These are phyloP conservation scores for Atopsyche davidsoni DNA, from an alignment of 1,140 invertebrate species.

Conservation along the genomic window DNA sequence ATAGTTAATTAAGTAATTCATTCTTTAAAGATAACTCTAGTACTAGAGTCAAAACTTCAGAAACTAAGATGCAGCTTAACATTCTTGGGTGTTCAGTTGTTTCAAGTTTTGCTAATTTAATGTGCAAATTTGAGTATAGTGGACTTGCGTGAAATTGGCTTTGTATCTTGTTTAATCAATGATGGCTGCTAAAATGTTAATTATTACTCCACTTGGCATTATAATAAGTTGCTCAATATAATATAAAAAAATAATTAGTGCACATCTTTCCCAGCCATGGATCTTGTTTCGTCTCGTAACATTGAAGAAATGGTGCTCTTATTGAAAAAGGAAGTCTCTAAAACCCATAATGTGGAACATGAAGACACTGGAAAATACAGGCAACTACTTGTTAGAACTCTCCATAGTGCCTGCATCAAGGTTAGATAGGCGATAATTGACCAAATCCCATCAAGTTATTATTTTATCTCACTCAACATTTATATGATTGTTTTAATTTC, in stretches of 20 bases:
- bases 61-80: no score
- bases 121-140: no score
- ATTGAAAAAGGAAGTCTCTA: slow-evolving; percentile 90
- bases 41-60: no score
- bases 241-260: no score
- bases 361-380: slow-evolving; percentile 95
- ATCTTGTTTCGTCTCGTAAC: slow-evolving; percentile 87
- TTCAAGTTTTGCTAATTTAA: slow-evolving; percentile 5
- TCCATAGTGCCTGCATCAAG: slow-evolving; percentile 93
- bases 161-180: no score
- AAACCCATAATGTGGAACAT: slow-evolving; percentile 86
- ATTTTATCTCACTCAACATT: background rate
- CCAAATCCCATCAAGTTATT: background rate
- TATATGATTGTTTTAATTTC: slow-evolving; percentile 23
- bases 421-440: slow-evolving; percentile 31
- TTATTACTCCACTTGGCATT: no score
- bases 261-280: slow-evolving; percentile 63
- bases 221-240: no score
- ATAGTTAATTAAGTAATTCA: no score
- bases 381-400: slow-evolving; percentile 88
- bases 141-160: no score
- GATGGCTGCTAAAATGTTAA: no score
- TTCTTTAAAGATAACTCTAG: no score
- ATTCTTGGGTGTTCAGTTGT: no score
- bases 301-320: slow-evolving; percentile 95